These are phyloP conservation scores for Rhabdophis nuchalis DNA, from an alignment of 2,797 vertebrate species.

Conservation along the genomic window DNA sequence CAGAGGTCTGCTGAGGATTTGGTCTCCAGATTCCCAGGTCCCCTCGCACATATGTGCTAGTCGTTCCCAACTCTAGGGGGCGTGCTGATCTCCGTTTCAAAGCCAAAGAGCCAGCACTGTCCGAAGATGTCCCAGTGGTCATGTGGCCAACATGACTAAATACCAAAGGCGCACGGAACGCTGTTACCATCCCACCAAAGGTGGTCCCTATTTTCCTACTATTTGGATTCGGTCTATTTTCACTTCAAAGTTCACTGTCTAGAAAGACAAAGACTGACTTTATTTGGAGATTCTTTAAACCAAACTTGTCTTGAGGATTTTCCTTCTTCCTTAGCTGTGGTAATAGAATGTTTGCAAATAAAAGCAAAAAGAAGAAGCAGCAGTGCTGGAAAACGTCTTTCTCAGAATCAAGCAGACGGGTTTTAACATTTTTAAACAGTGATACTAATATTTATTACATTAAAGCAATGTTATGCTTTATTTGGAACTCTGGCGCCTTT, in stretches of 20 bases:
- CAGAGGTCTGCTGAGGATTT: conserved; percentile 68
- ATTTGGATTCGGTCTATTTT: conserved; percentile 67
- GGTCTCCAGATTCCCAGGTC: not conserved
- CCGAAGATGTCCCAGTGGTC: too few species aligned
- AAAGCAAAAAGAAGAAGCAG: conserved; percentile 45
- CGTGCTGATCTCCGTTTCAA: too few species aligned
- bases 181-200: too few species aligned
- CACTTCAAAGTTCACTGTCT: conserved; percentile 70
- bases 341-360: conserved; percentile 67
- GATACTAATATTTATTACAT: conserved; percentile 92
- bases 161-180: too few species aligned
- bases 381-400: conserved; percentile 77
- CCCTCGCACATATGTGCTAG: too few species aligned
- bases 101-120: too few species aligned
- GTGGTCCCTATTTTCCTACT: too few species aligned
- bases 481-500: conserved; percentile 94
- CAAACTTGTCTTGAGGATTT: conserved; percentile 70
- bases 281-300: conserved; percentile 73
- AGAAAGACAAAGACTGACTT: conserved; percentile 70
- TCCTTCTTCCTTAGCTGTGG: conserved; percentile 74
- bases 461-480: conserved; percentile 97
- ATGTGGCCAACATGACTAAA: too few species aligned
- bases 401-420: conserved; percentile 83
- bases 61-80: too few species aligned
- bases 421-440: conserved; percentile 92